These are phyloP conservation scores for Orchestia grillus DNA, from an alignment of 1,140 invertebrate genomes.

Conservation along the genomic window DNA sequence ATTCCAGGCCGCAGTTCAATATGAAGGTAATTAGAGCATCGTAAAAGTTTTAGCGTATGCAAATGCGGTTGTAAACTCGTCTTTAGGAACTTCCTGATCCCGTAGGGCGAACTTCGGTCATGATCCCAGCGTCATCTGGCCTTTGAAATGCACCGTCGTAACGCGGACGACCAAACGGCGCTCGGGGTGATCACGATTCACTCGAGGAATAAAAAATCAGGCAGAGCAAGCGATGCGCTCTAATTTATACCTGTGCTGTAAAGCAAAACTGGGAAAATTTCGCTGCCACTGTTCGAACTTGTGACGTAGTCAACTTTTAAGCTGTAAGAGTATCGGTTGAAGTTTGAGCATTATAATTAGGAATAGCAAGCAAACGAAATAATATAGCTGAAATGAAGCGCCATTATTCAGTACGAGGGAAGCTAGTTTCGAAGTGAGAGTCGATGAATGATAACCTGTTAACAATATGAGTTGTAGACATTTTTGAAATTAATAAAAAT, in stretches of 20 bases:
- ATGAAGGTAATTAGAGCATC: slow-evolving; percentile 56
- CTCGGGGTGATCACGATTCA: background rate
- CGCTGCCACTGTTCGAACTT: too few species aligned
- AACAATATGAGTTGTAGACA: too few species aligned
- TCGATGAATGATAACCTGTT: too few species aligned
- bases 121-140: background rate
- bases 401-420: too few species aligned
- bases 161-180: background rate
- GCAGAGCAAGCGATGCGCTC: too few species aligned
- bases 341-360: too few species aligned
- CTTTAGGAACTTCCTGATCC: slow-evolving; percentile 45
- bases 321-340: too few species aligned
- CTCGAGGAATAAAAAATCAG: background rate
- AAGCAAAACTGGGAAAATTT: background rate
- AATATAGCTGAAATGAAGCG: too few species aligned
- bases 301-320: too few species aligned
- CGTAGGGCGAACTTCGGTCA: background rate
- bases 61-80: slow-evolving; percentile 40
- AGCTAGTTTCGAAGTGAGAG: too few species aligned
- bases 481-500: too few species aligned
- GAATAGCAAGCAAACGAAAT: too few species aligned
- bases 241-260: background rate
- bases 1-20: slow-evolving; percentile 44
- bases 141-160: background rate
- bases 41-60: slow-evolving; percentile 47